These are phyloP conservation scores for Alligator sinensis DNA, from an alignment of 2,113 vertebrate genomes.

Conservation along the genomic window DNA sequence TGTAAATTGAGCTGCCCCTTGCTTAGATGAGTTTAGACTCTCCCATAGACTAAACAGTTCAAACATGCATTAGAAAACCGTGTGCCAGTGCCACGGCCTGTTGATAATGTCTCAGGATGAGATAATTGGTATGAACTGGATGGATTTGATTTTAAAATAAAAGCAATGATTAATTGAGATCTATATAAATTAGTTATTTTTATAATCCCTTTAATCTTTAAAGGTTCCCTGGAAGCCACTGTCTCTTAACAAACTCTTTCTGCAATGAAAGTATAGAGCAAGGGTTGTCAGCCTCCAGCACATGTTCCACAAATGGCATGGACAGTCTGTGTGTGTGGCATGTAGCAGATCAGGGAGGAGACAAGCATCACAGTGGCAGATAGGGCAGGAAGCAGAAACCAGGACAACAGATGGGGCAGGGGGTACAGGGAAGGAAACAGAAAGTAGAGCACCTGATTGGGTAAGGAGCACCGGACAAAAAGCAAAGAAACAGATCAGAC, in stretches of 20 bases:
- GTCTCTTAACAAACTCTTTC: not conserved
- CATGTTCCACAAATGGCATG: too few species aligned
- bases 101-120: not conserved
- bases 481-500: not conserved
- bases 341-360: too few species aligned
- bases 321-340: too few species aligned
- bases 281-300: too few species aligned
- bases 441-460: too few species aligned
- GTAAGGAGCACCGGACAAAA: not conserved
- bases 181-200: not conserved
- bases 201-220: not conserved
- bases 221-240: not conserved
- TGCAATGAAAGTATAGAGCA: not conserved
- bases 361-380: too few species aligned
- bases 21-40: not conserved
- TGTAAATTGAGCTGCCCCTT: not conserved
- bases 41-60: not conserved
- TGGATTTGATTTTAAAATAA: not conserved
- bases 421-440: too few species aligned
- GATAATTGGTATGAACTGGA: not conserved
- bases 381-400: too few species aligned
- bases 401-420: too few species aligned
- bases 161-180: not conserved
- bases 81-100: not conserved
- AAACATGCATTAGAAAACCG: not conserved